Evolutionary conservation across 2,888 invertebrate genomes (phyloP).

Genomic region (Abrostola tripartita): DNA sequence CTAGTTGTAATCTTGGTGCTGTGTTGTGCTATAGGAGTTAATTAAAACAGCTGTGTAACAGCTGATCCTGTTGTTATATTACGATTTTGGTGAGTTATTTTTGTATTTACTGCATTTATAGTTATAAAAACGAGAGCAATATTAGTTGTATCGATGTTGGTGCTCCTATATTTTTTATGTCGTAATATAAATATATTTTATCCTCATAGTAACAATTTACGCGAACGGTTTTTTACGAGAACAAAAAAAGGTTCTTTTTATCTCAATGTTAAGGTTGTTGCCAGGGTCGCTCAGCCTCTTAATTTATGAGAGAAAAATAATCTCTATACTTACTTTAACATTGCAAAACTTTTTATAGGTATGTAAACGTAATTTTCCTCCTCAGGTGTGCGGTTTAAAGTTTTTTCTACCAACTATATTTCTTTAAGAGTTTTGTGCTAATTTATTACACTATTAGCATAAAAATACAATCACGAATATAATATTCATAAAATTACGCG

Average conservation of each 20-base stretch:
- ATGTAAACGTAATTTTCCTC: too few species aligned
- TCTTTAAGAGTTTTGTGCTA: too few species aligned
- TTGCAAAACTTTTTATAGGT: not conserved
- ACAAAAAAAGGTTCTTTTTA: not conserved
- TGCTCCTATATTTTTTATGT: not conserved
- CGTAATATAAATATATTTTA: not conserved
- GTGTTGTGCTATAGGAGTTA: slow-evolving; percentile 46
- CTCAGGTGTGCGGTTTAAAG: too few species aligned
- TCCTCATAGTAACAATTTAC: not conserved
- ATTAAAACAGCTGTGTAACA: slow-evolving; percentile 47
- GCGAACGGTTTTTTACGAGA: slow-evolving; percentile 1
- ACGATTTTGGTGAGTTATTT: slow-evolving; percentile 42
- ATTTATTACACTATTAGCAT: too few species aligned
- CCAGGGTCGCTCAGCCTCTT: not conserved
- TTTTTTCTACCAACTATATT: too few species aligned
- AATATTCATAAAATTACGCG: too few species aligned
- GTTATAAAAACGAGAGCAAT: not conserved
- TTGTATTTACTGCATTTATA: not conserved
- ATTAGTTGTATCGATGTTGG: too few species aligned
- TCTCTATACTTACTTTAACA: not conserved
- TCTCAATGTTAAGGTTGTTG: slow-evolving; percentile 3
- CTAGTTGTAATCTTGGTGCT: slow-evolving; percentile 44
- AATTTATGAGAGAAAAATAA: not conserved
- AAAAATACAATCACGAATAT: too few species aligned
- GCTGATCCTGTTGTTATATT: slow-evolving; percentile 48